These are phyloP conservation scores for Sorex fumeus DNA, from an alignment of 2,113 vertebrate species.

Conservation along the genomic window DNA sequence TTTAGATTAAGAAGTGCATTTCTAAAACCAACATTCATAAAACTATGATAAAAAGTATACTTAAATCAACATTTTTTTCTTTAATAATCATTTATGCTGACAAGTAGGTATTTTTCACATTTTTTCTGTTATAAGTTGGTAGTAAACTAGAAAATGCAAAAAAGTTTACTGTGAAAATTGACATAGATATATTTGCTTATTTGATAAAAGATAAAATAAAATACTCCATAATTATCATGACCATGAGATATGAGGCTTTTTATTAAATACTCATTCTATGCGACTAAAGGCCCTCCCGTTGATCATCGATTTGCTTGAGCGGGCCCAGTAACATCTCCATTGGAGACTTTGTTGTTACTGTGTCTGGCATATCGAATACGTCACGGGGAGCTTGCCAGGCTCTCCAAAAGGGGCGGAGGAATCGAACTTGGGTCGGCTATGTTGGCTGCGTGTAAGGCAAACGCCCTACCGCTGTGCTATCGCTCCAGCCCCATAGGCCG, in stretches of 20 bases:
- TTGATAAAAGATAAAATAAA: constrained; percentile 35
- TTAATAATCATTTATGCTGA: constrained; percentile 36
- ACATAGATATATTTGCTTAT: constrained; percentile 40
- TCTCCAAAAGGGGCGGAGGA: no score
- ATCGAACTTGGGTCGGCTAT: no score
- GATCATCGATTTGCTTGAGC: no score
- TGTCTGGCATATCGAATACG: no score
- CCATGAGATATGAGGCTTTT: background rate
- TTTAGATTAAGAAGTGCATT: constrained; percentile 54
- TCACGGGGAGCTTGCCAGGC: no score
- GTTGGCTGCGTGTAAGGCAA: no score
- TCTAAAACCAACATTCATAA: constrained; percentile 19
- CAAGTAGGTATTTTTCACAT: constrained; percentile 2
- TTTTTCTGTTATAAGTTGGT: background rate
- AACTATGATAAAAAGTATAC: constrained; percentile 52
- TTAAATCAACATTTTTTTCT: constrained; percentile 9
- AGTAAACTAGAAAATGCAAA: constrained; percentile 49
- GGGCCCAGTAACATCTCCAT: no score
- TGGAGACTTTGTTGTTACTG: no score
- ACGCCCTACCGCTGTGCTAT: no score
- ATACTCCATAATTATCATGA: background rate
- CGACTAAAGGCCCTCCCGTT: no score
- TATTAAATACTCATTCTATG: no score
- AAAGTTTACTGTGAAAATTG: constrained; percentile 43
- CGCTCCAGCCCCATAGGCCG: no score